phyloP scores from a whole-genome alignment of 2,888 invertebrate species.

The Cataglyphis altisquamis region DNA sequence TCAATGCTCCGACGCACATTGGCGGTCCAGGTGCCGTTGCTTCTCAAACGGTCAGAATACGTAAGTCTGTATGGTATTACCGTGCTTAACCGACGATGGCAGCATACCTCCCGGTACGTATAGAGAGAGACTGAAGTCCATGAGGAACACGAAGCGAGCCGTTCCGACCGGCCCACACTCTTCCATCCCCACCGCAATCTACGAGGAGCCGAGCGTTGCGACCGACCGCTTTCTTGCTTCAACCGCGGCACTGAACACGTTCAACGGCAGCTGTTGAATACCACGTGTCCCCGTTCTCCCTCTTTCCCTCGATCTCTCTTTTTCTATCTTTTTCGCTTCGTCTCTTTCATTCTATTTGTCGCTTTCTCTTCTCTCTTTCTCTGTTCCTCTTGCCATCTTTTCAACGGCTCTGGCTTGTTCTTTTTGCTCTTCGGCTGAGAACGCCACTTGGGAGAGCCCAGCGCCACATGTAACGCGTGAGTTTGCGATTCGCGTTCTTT shows the following conservation, averaged over 20 bases:
- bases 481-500: constrained; percentile 83
- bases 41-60: constrained; percentile 44
- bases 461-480: constrained; percentile 73
- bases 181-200: constrained; percentile 72
- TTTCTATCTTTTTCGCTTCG: constrained; percentile 5
- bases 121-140: constrained; percentile 81
- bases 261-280: constrained; percentile 86
- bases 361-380: constrained; percentile 37
- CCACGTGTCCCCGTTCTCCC: constrained; percentile 73
- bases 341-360: constrained; percentile 23
- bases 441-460: constrained; percentile 55
- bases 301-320: constrained; percentile 25
- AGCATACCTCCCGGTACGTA: constrained; percentile 74
- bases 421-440: constrained; percentile 57
- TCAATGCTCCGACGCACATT: constrained; percentile 26
- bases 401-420: constrained; percentile 38
- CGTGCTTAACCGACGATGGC: constrained; percentile 69
- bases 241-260: constrained; percentile 85
- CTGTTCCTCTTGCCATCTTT: constrained; percentile 43
- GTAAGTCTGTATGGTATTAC: constrained; percentile 38
- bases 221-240: constrained; percentile 82
- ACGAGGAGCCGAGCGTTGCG: constrained; percentile 63
- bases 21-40: constrained; percentile 59
- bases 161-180: constrained; percentile 77
- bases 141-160: constrained; percentile 78